Evolutionary conservation across 37 sponge, comb jelly and placozoan genomes (phyloP), one percentile per base, ranked within the genome.

Genomic region (Tethya wilhelma): DNA sequence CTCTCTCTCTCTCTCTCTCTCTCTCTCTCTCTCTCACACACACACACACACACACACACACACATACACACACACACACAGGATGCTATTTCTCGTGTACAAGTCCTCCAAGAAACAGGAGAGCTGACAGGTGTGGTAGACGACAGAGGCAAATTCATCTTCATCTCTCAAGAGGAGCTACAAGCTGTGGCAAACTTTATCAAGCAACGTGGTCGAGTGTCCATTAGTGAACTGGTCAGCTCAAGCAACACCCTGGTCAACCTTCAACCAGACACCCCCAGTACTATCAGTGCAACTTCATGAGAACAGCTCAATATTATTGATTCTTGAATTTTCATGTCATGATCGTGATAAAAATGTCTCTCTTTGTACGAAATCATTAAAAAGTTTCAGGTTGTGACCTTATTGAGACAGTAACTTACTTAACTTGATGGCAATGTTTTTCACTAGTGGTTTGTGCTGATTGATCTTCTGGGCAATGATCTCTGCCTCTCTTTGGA

Each of bases 61-160:
- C 56, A 9, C 53, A 74, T 32, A 17, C 66, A 12, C 38, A 45
- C 43, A 84, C 42, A 38, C 73, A 38, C 33, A 5, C 69, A 93
- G 90, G 94, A 89, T 39, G 88, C 84, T 7, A 90, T 93, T 42
- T 38, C 69, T 23, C 77, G 94, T 56, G 60, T 93, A 3, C 80
- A 93, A n/a, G 39, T 40, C 32, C 69, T 93, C 20, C 88, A 90
- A 66, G 84, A 79, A 28, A 55, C 46, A 39, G 91, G 88, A 28
- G 60, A 69, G 26, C 63, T 97, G 39, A 86, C 87, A 20, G 97
- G 97, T 26, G 96, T 97, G 25, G 56, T 97, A 22, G 98, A 97
- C 69, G 98, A 97, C 53, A 34, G 98, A 12, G 98, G 98, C 0
- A 97, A 97, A 58, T 97, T 95, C 79, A 97, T 97, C 68, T 95